Conservation (phyloP, 53 echinoderm and acorn worm species). For the Luidia sarsii region DNA sequence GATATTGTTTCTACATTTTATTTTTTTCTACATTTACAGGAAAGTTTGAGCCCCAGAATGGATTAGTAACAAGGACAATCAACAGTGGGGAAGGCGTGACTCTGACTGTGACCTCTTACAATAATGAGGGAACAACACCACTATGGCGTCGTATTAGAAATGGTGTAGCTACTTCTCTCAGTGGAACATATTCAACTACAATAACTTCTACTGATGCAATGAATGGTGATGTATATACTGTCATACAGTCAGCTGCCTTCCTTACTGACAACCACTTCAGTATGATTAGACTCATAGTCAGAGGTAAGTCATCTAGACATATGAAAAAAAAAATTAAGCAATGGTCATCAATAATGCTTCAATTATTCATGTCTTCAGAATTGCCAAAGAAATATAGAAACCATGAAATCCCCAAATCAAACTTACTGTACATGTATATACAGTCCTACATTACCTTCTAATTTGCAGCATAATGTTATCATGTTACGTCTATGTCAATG, state of each 20-base stretch:
- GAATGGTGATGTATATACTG: constrained; percentile 31
- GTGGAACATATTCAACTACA: neutral
- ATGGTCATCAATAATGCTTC: too few species aligned
- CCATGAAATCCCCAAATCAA: too few species aligned
- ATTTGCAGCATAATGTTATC: neutral
- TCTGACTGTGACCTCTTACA: neutral
- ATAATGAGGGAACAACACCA: neutral
- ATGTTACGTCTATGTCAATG: neutral
- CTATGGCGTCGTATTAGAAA: neutral
- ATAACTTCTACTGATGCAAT: neutral
- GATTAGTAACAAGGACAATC: constrained; percentile 51
- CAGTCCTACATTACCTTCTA: neutral
- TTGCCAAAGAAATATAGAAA: too few species aligned
- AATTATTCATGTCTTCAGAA: too few species aligned
- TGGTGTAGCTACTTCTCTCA: neutral
- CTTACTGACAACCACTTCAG: constrained; percentile 45
- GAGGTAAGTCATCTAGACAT: constrained; percentile 39
- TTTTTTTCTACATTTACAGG: constrained; percentile 24
- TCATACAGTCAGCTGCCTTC: neutral
- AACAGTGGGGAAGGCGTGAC: constrained; percentile 38
- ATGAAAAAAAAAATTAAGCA: too few species aligned
- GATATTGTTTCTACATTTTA: too few species aligned
- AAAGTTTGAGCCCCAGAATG: constrained; percentile 44
- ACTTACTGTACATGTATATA: too few species aligned
- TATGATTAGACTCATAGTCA: constrained; percentile 46